phyloP scores from a whole-genome alignment of 1,140 invertebrate genomes.

The Drosophila fuyamai region DNA sequence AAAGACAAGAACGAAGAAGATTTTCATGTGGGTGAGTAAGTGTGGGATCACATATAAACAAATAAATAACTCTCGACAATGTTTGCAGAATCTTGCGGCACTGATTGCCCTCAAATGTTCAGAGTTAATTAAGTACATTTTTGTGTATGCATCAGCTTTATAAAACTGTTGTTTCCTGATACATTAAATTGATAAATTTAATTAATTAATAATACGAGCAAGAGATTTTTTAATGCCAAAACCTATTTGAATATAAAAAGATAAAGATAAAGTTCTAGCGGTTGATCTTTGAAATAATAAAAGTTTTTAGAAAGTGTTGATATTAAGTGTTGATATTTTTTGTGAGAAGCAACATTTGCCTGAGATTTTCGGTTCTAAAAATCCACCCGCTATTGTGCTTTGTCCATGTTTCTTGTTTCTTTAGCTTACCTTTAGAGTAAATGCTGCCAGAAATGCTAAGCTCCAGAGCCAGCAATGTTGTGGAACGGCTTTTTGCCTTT shows the following conservation, averaged over 20 bases:
- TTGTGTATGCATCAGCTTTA: background rate
- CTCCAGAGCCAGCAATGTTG: slow-evolving; percentile 63
- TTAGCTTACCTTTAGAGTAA: slow-evolving; percentile 67
- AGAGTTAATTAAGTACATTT: slow-evolving; percentile 16
- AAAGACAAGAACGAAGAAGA: slow-evolving; percentile 24
- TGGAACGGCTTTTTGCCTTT: slow-evolving; percentile 65
- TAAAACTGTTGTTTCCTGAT: background rate
- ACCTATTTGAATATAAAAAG: too few relatives aligned
- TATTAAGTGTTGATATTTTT: too few relatives aligned
- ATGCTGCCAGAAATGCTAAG: slow-evolving; percentile 66
- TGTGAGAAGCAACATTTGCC: background rate
- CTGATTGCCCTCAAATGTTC: slow-evolving; percentile 3
- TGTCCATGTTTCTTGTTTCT: slow-evolving; percentile 3
- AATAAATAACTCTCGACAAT: slow-evolving; percentile 16
- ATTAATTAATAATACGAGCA: too few relatives aligned
- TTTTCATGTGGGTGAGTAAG: slow-evolving; percentile 39
- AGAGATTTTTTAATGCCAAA: too few relatives aligned
- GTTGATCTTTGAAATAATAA: too few relatives aligned
- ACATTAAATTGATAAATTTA: too few relatives aligned
- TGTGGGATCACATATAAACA: slow-evolving; percentile 13
- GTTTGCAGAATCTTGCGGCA: slow-evolving; percentile 24
- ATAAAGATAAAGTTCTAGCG: too few relatives aligned
- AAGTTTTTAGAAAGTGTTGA: too few relatives aligned
- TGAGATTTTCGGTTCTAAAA: background rate
- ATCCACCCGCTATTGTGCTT: slow-evolving; percentile 9